A percentile compares a stretch with the other conserved stretches of the same genome.
Conservation (phyloP, 2,888 invertebrate genomes). For the Nemurella pictetii region DNA sequence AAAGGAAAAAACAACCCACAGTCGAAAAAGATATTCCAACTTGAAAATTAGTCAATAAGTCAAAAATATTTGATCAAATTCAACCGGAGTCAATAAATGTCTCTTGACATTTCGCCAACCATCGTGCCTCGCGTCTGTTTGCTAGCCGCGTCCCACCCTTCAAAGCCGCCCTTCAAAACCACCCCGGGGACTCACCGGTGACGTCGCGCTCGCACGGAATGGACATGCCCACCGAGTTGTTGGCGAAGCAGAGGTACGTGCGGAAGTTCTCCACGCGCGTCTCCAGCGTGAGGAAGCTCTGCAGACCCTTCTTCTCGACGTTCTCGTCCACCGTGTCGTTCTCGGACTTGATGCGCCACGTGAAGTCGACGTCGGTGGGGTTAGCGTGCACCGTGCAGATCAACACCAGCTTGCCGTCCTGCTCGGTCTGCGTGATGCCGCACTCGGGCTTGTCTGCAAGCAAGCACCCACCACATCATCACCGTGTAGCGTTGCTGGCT, state of each 20-base stretch:
- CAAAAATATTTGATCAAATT: too few relatives aligned
- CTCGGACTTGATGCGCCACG: slow-evolving; percentile 82
- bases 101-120: too few relatives aligned
- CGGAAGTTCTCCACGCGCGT: slow-evolving; percentile 65
- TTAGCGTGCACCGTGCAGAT: slow-evolving; percentile 82
- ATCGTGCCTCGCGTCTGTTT: too few relatives aligned
- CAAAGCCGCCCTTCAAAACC: too few relatives aligned
- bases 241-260: slow-evolving; percentile 83
- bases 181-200: slow-evolving; percentile 55
- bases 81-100: too few relatives aligned
- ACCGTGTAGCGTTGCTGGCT: too few relatives aligned
- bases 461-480: too few relatives aligned
- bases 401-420: slow-evolving; percentile 74
- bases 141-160: too few relatives aligned
- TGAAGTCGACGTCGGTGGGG: slow-evolving; percentile 75
- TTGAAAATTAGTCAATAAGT: too few relatives aligned
- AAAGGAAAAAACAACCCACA: too few relatives aligned
- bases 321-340: slow-evolving; percentile 74
- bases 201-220: slow-evolving; percentile 59
- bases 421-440: slow-evolving; percentile 71
- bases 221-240: slow-evolving; percentile 76
- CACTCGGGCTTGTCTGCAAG: slow-evolving; percentile 81
- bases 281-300: slow-evolving; percentile 66
- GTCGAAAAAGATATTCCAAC: too few relatives aligned
- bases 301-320: slow-evolving; percentile 57